Evolutionary conservation across 2,113 vertebrate genomes (phyloP), one percentile per base, ranked within the genome.

Genomic region (Passer montanus): DNA sequence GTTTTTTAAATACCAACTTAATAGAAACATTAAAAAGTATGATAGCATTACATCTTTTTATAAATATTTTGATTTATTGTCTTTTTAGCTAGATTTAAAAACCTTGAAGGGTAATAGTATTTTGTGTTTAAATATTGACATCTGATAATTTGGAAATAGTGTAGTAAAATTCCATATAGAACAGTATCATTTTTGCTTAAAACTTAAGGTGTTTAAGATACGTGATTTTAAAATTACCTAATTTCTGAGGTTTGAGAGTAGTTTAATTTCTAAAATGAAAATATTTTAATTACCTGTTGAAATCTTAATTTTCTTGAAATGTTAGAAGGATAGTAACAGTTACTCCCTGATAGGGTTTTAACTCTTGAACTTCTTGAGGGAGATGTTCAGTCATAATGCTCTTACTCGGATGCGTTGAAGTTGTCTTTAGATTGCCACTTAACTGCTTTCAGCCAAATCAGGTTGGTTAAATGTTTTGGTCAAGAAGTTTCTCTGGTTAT

Each of bases 401-500:
- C 9, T 52, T 70, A 28, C 23, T 80, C 15, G 46, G 24, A 8
- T 74, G 35, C 13, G 27, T 85, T 88, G 47, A 63, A 8, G 31
- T 19, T 43, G 17, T 53, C 84, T 75, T 43, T 47, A 26, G 18
- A 24, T 62, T 67, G 24, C 30, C 28, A 16, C 33, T 83, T 76
- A 21, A 6, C 9, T 76, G 14, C 3, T 72, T 41, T 60, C 0
- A 0, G 20, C 8, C n/a, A 72, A 64, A 21, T 64, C 64, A 28
- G 1, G 1, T 33, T 31, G 15, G 3, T 81, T 83, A 22, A 21
- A 24, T 26, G 9, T 81, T 89, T 76, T 68, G 26, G 41, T 37
- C 31, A 41, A 24, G 35, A 88, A 35, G 15, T 84, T 70, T 92
- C 30, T 80, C 10, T 64, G 30, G 4, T 69, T 81, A 24, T 64